Conservation (phyloP, 2,888 invertebrate genomes). For the Hydropsyche betteni region DNA sequence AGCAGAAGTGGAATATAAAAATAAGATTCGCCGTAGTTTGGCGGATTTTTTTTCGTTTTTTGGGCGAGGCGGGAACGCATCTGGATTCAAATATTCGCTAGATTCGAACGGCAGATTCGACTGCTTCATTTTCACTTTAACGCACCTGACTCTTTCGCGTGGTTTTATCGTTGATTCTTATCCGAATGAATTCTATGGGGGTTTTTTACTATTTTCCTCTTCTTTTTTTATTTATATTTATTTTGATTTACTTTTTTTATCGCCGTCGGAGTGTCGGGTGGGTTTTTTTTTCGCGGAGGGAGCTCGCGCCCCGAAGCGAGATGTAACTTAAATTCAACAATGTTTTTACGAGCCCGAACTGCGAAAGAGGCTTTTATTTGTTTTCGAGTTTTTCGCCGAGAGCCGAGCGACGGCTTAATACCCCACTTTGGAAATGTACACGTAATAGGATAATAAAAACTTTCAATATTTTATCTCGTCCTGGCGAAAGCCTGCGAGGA, state of each 20-base stretch:
- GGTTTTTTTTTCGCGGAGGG: too few relatives aligned
- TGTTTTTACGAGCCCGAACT: slow-evolving; percentile 33
- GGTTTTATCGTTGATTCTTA: too few relatives aligned
- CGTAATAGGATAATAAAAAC: slow-evolving; percentile 41
- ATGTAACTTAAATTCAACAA: slow-evolving; percentile 36
- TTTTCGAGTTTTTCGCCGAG: slow-evolving; percentile 31
- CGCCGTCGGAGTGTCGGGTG: neutral
- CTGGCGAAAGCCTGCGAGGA: neutral
- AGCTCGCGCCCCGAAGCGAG: neutral
- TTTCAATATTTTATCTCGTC: slow-evolving; percentile 32
- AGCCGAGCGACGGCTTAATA: slow-evolving; percentile 13
- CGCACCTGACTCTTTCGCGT: neutral
- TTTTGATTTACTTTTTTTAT: slow-evolving; percentile 7
- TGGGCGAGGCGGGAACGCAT: neutral
- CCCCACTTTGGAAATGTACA: slow-evolving; percentile 37
- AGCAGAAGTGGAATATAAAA: neutral
- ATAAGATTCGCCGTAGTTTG: neutral
- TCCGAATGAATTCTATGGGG: neutral
- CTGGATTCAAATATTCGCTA: slow-evolving; percentile 2
- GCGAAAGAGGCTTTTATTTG: slow-evolving; percentile 38
- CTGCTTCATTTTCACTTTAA: slow-evolving; percentile 4
- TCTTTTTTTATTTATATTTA: neutral
- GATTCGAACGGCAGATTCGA: slow-evolving; percentile 4
- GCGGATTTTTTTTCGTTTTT: neutral
- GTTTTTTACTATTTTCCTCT: too few relatives aligned